Evolutionary conservation across 2,797 vertebrate species (phyloP), one percentile per base, ranked within the genome.

Genomic region (Taenioides sp.): DNA sequence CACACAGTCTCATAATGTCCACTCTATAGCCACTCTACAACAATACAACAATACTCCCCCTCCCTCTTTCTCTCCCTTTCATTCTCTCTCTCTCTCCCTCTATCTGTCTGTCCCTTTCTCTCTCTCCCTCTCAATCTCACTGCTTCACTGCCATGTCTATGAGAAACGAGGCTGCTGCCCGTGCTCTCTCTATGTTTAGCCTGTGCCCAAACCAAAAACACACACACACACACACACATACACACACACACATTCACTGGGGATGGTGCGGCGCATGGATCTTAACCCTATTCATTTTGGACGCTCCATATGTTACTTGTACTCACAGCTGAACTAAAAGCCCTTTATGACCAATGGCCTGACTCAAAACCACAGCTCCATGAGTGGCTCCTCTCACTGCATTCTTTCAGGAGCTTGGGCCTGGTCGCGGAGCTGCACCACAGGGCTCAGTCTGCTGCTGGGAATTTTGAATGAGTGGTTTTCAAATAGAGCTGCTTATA

Each of bases 111-210:
- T 60, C 28, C 16, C 2, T 16, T 14, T 18, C 58, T 47, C 6
- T 23, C 67, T 37, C 69, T 76, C 78, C 84, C 67, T 7, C 49
- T 83, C 71, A 80, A 83, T 71, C 78, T 78, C 74, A 67, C 69
- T 7, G 58, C 58, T 70, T 70, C 78, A 86, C 7, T 37, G 84
- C 84, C 78, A 72, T 77, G 85, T 82, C 80, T 43, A 71, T 80
- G 84, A 89, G 84, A 89, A 90, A 88, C 70, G 78, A 87, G 83
- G 50, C 5, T 80, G 80, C 85, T 82, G 80, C 72, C 86, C 86
- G 76, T 84, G 84, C 82, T 31, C 77, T 82, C 84, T 87, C 91
- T 93, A 93, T 93, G 91, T 93, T 94, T 93, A 93, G 92, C 89
- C 65, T 81, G 72, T 72, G 78, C 85, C 81, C 81, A 88, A 92